Conservation (phyloP, 1,140 invertebrate genomes). For the Leptopilina clavipes region DNA sequence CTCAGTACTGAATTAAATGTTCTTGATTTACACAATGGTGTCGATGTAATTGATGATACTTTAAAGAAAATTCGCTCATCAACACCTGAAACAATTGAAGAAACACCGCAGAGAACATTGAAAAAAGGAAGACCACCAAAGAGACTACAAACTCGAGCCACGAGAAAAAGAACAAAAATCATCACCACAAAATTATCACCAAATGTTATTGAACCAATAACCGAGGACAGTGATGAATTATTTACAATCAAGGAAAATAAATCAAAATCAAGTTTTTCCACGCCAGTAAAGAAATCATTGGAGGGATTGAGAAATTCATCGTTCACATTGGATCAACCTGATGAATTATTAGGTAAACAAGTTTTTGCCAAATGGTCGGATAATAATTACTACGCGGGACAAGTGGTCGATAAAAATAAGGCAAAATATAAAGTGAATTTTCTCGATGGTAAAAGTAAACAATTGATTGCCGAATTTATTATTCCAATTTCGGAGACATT, state of each 20-base stretch:
- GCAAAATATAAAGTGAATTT: conserved; percentile 77
- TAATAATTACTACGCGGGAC: conserved; percentile 78
- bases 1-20: conserved; percentile 53
- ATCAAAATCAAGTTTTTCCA: conserved; percentile 17
- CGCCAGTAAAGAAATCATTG: background rate
- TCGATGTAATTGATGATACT: conserved; percentile 47
- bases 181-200: conserved; percentile 38
- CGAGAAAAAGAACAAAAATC: conserved; percentile 10
- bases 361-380: conserved; percentile 80
- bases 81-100: conserved; percentile 58
- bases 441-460: conserved; percentile 77
- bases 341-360: conserved; percentile 70
- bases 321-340: background rate
- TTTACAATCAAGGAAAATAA: background rate
- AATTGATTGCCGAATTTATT: conserved; percentile 77
- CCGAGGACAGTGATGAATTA: background rate
- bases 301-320: conserved; percentile 30
- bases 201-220: background rate
- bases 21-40: conserved; percentile 48
- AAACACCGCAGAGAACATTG: background rate
- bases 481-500: conserved; percentile 65
- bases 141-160: background rate
- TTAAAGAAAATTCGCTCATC: conserved; percentile 59
- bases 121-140: conserved; percentile 16
- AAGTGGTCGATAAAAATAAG: conserved; percentile 74